Evolutionary conservation across 2,113 vertebrate genomes (phyloP), one percentile per base, ranked within the genome.

Genomic region (Pituophis catenifer): DNA sequence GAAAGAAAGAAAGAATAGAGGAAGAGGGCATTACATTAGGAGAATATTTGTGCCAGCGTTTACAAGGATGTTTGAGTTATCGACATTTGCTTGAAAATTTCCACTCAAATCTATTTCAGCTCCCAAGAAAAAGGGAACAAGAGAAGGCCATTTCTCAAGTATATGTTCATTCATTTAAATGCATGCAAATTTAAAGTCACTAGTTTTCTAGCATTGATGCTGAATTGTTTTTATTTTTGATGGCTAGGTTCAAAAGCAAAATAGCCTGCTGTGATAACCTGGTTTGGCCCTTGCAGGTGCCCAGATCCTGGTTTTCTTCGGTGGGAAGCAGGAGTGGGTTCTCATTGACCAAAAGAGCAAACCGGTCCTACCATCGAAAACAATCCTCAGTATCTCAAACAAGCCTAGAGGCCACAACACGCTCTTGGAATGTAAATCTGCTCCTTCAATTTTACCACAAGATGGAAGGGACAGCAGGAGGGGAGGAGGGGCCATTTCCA

Each of bases 131-230:
- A 90, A 92, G 33, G n/a, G n/a, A 50, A 29, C n/a, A 33, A 8
- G 33, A 44, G 17, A 17, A 33, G 65, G 23, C 62, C 65, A 55
- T 58, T 26, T 44, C 52, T 81, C 62, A 50, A 44, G 55, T 48
- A n/a, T 75, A 89, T 89, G 52, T 89, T 55, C 38, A 65, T 92
- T 81, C 59, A 89, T 92, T 92, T 92, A 55, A 57, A 33, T 85
- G 92, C 88, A 85, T 93, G 92, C 92, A 93, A 55, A 90, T 59
- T 50, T 58, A 59, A 58, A 59, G 88, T 57, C 3, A 70, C 70
- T 86, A 12, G 54, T 86, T 38, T 89, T 86, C 88, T 89, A 50
- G 62, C 53, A 58, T n/a, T n/a, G 38, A 89, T 5, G 33, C 52
- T 24, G 58, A 54, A 24, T 89, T 55, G n/a, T 33, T 50, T 59